These are phyloP conservation scores for Malaclemys terrapin DNA, from an alignment of 2,113 vertebrate species.

Conservation along the genomic window DNA sequence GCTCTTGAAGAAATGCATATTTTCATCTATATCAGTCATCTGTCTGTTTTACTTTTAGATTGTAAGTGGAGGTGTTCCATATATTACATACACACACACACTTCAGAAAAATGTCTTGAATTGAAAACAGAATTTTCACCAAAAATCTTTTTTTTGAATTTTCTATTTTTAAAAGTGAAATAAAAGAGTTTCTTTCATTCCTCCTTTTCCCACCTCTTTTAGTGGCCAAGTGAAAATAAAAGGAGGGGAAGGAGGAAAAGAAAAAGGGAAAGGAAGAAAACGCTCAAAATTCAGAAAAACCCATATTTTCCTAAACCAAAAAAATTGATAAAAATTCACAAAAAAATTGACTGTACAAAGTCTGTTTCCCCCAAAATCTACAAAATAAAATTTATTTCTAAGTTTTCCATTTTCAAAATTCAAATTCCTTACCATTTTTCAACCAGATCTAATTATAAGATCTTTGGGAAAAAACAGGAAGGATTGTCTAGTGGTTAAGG, in stretches of 20 bases:
- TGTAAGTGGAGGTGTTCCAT: neutral
- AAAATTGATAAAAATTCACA: accelerated
- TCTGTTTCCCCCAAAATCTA: neutral
- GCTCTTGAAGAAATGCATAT: neutral
- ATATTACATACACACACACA: too few relatives aligned
- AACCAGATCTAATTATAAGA: neutral
- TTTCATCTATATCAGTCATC: neutral
- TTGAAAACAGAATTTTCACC: neutral
- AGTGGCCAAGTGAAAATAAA: neutral
- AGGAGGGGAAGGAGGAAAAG: neutral
- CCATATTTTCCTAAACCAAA: neutral
- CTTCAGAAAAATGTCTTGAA: neutral
- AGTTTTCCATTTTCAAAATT: neutral
- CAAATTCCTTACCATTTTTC: neutral
- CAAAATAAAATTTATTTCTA: neutral
- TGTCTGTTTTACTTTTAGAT: neutral
- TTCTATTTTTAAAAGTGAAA: neutral
- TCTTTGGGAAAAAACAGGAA: neutral
- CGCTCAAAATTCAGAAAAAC: neutral
- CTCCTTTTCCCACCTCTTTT: neutral
- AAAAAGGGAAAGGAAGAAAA: neutral
- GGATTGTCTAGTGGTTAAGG: neutral
- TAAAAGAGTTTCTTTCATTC: neutral
- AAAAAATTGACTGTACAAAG: neutral
- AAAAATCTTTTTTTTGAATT: accelerated